phyloP scores from a whole-genome alignment of 2,113 vertebrate species.

The Mus musculus region GRCm39 chr3:80758501-80759000 shows the following conservation, averaged over 20 bases:
- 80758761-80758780: neutral
- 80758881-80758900: neutral
- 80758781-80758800: neutral
- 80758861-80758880: neutral
- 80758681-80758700: neutral
- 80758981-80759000: neutral
- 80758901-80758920: neutral
- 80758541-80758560: neutral
- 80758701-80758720: neutral
- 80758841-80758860: neutral
- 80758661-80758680: neutral
- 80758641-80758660: neutral
- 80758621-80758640: neutral
- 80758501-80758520: constrained; percentile 93
- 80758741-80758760: neutral
- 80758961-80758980: neutral
- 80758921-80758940: neutral
- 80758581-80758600: neutral
- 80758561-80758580: neutral
- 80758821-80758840: neutral
- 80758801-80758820: neutral
- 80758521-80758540: neutral
- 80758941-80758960: constrained; percentile 2
- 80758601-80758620: neutral
- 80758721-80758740: neutral